phyloP scores from a whole-genome alignment of 2,797 vertebrate genomes.

The Leptoclinus maculatus region DNA sequence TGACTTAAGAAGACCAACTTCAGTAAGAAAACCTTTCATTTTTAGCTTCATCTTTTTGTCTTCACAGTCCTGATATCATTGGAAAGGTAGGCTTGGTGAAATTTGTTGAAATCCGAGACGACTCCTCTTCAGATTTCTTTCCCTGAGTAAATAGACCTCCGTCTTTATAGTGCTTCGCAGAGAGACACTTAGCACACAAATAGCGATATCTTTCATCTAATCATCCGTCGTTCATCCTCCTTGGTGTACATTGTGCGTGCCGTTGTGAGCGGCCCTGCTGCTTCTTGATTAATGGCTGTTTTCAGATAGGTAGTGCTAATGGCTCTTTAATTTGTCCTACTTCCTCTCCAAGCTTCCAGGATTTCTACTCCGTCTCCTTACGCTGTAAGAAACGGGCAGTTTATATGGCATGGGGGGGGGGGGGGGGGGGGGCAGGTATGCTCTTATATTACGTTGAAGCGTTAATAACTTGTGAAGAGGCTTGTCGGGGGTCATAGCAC shows the following conservation, averaged over 20 bases:
- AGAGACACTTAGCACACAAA: constrained; percentile 62
- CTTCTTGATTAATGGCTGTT: constrained; percentile 82
- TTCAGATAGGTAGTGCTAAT: constrained; percentile 82
- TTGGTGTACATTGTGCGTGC: constrained; percentile 63
- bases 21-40: not conserved
- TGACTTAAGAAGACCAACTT: not conserved
- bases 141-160: constrained; percentile 39
- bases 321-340: constrained; percentile 82
- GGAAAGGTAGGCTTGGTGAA: constrained; percentile 2
- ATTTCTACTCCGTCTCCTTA: constrained; percentile 44
- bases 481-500: constrained; percentile 11
- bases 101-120: constrained; percentile 33
- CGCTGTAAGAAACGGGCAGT: constrained; percentile 41
- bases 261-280: constrained; percentile 62
- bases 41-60: not conserved
- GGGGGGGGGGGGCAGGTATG: constrained; percentile 13
- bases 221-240: constrained; percentile 66
- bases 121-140: constrained; percentile 39
- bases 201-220: constrained; percentile 72
- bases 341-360: constrained; percentile 68
- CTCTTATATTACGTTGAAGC: constrained; percentile 23
- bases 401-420: constrained; percentile 25
- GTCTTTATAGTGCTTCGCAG: constrained; percentile 33
- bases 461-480: constrained; percentile 52
- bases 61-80: not conserved